Evolutionary conservation across 2,888 invertebrate genomes (phyloP), one percentile per base, ranked within the genome.

Genomic region (Cryptosula pallasiana): DNA sequence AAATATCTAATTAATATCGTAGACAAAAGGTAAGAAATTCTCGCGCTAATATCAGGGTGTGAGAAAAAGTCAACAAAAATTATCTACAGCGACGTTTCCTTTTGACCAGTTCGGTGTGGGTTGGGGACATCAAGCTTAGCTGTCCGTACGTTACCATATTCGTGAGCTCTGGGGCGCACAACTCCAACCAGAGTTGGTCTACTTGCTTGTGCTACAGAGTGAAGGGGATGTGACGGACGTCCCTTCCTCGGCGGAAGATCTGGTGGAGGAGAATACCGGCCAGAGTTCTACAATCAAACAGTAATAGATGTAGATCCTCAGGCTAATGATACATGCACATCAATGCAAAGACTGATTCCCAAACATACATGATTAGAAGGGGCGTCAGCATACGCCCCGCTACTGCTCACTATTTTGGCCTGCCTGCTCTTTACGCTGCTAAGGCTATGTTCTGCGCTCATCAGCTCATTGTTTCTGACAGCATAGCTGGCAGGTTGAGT

Each of bases 351-450:
- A 9, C 9, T 45, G 45, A 13, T 45, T 20, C 9, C 45, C 20
- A 45, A 45, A 45, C 9, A 45, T 45, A 45, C 20, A 45, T 45
- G 45, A 20, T 45, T 45, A 20, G 20, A 20, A 20, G 45, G 20
- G 45, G 45, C 45, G 5, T 5, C 45, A 45, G 5, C 45, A 45
- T 45, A 23, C 25, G 57, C 16, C 57, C 57, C 57, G 25, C n/a
- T 63, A 32, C 32, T 63, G 63, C 34, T 63, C 5, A 63, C 63
- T 9, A 63, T 63, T 32, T 63, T 63, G 9, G 63, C 63, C 32
- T 63, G 63, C n/a, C 63, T 27, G 27, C 63, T 63, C 32, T 63
- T 63, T 32, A 63, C 63, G 32, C 63, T 63, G 63, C 63, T 63
- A 5, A 63, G 32, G 27, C 32, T 63, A 27, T 63, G 32, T 27